A percentile compares a stretch with the other conserved stretches of the same genome.
These are phyloP conservation scores for Ficedula albicollis DNA, from an alignment of 2,797 vertebrate species.

Conservation along the genomic window DNA sequence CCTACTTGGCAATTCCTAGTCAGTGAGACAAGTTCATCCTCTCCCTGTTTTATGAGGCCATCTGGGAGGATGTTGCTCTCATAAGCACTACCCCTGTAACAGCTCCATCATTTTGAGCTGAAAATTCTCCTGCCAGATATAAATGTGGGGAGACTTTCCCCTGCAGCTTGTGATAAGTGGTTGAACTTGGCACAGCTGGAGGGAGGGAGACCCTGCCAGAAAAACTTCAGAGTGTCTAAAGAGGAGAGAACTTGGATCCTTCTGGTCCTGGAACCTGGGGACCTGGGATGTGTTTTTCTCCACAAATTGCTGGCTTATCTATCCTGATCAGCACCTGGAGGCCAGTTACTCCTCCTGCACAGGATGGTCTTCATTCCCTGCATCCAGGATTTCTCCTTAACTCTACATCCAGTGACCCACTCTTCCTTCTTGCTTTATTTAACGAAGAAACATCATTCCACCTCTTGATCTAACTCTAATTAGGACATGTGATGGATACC, in stretches of 20 bases:
- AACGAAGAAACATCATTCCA: not conserved
- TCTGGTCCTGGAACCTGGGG: not conserved
- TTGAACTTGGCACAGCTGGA: slow-evolving; percentile 27
- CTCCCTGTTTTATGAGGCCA: slow-evolving; percentile 33
- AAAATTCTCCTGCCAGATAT: slow-evolving; percentile 22
- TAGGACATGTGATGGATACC: not conserved
- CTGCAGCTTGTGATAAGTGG: slow-evolving; percentile 48
- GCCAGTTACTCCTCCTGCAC: not conserved
- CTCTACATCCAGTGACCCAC: not conserved
- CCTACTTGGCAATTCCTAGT: not conserved
- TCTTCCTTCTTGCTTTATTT: not conserved
- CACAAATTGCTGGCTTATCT: not conserved
- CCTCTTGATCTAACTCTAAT: not conserved
- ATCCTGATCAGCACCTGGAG: not conserved
- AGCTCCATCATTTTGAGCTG: slow-evolving; percentile 13
- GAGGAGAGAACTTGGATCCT: slow-evolving; percentile 28
- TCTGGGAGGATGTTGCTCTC: slow-evolving; percentile 51
- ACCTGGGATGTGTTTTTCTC: not conserved
- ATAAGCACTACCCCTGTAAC: slow-evolving; percentile 20
- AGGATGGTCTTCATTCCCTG: not conserved
- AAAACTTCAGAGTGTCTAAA: slow-evolving; percentile 25
- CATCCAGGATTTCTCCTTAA: not conserved
- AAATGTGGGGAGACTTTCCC: slow-evolving; percentile 55
- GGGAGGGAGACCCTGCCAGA: slow-evolving; percentile 17
- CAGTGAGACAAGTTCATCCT: slow-evolving; percentile 21